phyloP scores from a whole-genome alignment of 92 coral and sea anemone genomes.

The Zoanthus gigantus region DNA sequence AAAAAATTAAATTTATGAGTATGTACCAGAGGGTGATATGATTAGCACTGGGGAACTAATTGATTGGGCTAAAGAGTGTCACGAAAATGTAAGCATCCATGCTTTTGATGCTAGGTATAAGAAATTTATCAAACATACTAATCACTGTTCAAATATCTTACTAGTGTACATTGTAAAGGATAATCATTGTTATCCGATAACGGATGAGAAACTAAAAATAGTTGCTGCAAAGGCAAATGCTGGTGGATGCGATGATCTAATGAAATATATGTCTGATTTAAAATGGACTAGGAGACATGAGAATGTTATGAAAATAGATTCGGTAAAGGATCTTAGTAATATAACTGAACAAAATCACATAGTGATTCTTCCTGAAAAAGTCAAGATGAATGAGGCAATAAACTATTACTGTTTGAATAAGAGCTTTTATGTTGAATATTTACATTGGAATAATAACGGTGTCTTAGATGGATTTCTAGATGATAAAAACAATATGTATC shows the following conservation, averaged over 20 bases:
- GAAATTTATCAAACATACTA: constrained; percentile 49
- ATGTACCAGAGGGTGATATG: constrained; percentile 24
- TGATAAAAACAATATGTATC: constrained; percentile 53
- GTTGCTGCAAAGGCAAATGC: constrained; percentile 55
- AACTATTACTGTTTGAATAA: neutral
- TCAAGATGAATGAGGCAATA: constrained; percentile 32
- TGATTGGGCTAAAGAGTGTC: constrained; percentile 52
- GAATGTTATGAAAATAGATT: constrained; percentile 19
- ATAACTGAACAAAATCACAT: constrained; percentile 37
- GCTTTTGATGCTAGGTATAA: constrained; percentile 53
- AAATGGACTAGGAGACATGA: constrained; percentile 64
- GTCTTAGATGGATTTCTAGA: constrained; percentile 57
- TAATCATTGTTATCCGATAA: constrained; percentile 47
- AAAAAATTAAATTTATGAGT: constrained; percentile 36
- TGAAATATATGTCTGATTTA: constrained; percentile 51
- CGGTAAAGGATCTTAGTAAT: neutral
- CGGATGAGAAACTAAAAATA: constrained; percentile 45
- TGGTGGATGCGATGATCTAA: constrained; percentile 50
- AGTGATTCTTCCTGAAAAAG: constrained; percentile 28
- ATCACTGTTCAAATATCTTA: neutral
- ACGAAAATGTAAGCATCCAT: constrained; percentile 44
- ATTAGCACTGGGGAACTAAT: constrained; percentile 60
- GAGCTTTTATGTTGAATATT: constrained; percentile 19
- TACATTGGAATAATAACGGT: constrained; percentile 64
- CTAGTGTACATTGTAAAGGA: constrained; percentile 58